These are phyloP conservation scores for Cacoxenus indagator DNA, from an alignment of 2,888 invertebrate genomes.

Conservation along the genomic window DNA sequence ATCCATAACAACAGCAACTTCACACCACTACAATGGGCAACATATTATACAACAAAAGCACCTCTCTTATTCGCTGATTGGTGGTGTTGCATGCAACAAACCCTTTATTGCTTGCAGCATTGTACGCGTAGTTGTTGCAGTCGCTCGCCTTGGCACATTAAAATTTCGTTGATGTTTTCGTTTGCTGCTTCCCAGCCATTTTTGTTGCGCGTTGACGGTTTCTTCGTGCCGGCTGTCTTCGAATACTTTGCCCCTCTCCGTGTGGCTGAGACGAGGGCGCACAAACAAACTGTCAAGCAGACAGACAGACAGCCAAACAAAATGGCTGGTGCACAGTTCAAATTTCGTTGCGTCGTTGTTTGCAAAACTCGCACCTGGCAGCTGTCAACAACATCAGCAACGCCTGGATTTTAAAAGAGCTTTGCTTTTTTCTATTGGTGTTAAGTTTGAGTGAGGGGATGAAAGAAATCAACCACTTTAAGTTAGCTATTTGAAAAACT, in stretches of 20 bases:
- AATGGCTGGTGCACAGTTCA: background rate
- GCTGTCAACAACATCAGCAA: background rate
- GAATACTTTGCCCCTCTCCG: background rate
- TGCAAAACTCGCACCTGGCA: background rate
- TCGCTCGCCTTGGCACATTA: too few relatives aligned
- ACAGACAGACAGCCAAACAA: constrained; percentile 30
- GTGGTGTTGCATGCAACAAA: constrained; percentile 46
- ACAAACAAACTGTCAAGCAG: constrained; percentile 33
- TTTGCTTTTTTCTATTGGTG: too few relatives aligned
- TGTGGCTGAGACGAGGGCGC: too few relatives aligned
- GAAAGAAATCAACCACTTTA: too few relatives aligned
- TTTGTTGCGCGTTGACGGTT: constrained; percentile 37
- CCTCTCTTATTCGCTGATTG: constrained; percentile 17
- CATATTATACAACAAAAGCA: background rate
- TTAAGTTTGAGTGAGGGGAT: too few relatives aligned
- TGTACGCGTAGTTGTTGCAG: constrained; percentile 26
- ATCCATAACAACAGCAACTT: constrained; percentile 2
- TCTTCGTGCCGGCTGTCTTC: constrained; percentile 49
- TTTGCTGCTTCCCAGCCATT: constrained; percentile 32
- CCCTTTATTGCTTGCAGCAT: constrained; percentile 36
- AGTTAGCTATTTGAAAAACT: too few relatives aligned
- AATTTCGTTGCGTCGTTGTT: background rate
- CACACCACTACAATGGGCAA: too few relatives aligned
- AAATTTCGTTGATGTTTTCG: constrained; percentile 25
- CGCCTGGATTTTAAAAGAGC: too few relatives aligned